Percentiles rank a stretch among this genome's conserved stretches.
phyloP scores from a whole-genome alignment of 1,140 invertebrate species.

The Telenomus remus region DNA sequence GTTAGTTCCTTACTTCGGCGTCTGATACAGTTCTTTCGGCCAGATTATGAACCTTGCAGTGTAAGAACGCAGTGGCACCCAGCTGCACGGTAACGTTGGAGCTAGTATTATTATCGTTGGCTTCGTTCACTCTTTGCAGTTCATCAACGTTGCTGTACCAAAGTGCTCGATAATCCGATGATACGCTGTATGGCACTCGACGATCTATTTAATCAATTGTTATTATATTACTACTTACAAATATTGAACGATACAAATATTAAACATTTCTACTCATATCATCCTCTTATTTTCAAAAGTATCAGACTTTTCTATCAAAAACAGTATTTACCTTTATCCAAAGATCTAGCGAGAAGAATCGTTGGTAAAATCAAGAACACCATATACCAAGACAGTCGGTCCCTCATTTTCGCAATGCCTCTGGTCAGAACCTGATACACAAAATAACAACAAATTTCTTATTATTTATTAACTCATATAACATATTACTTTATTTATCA shows the following conservation, averaged over 20 bases:
- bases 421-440: too few relatives aligned
- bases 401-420: slow-evolving; percentile 69
- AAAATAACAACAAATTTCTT: too few relatives aligned
- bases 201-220: slow-evolving; percentile 62
- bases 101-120: slow-evolving; percentile 81
- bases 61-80: slow-evolving; percentile 88
- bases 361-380: slow-evolving; percentile 74
- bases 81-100: slow-evolving; percentile 88
- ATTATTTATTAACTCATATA: too few relatives aligned
- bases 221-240: neutral
- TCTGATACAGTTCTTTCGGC: slow-evolving; percentile 80
- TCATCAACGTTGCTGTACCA: slow-evolving; percentile 80
- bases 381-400: slow-evolving; percentile 75
- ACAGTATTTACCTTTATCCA: slow-evolving; percentile 74
- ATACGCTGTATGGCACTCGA: slow-evolving; percentile 71
- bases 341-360: slow-evolving; percentile 73
- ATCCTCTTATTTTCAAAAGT: too few relatives aligned
- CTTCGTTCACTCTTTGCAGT: slow-evolving; percentile 77
- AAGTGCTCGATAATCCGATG: slow-evolving; percentile 77
- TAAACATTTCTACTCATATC: too few relatives aligned
- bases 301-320: too few relatives aligned
- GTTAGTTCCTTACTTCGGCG: slow-evolving; percentile 66
- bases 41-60: slow-evolving; percentile 84
- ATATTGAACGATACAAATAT: too few relatives aligned
- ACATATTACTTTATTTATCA: too few relatives aligned